These are phyloP conservation scores for Trididemnum miniatum DNA, from an alignment of 23 tunicate genomes.

Conservation along the genomic window DNA sequence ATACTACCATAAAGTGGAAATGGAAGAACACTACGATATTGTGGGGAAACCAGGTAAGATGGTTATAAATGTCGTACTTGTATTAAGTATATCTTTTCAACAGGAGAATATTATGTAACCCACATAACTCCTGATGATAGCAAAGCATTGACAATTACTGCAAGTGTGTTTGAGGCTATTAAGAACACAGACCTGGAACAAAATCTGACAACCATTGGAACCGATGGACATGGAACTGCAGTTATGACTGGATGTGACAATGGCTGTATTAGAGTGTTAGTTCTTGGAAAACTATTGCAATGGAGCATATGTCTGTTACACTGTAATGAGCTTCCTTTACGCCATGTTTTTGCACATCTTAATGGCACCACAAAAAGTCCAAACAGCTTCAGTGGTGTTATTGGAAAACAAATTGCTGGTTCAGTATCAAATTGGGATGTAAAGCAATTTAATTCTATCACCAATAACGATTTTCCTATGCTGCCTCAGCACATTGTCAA, in stretches of 20 bases:
- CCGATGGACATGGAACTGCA: not conserved
- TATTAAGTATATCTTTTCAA: no score
- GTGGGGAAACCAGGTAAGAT: conserved; percentile 13
- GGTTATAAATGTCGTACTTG: no score
- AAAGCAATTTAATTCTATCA: not conserved
- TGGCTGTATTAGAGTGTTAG: not conserved
- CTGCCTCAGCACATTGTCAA: not conserved
- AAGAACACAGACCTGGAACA: no score
- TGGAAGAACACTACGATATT: conserved; percentile 9
- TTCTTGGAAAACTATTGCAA: not conserved
- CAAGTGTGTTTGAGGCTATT: no score
- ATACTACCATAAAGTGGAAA: conserved; percentile 9
- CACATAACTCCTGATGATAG: no score
- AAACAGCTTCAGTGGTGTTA: not conserved
- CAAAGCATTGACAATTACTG: no score
- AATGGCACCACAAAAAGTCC: not conserved
- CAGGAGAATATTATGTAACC: no score
- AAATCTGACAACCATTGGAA: no score
- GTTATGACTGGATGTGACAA: not conserved
- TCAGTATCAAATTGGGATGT: not conserved
- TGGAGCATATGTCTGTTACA: not conserved
- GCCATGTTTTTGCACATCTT: not conserved
- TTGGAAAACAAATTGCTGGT: not conserved
- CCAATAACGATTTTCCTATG: not conserved
- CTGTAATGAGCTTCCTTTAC: no score